Conservation (phyloP, 2,797 vertebrate species). For the Diplodus puntazzo region DNA sequence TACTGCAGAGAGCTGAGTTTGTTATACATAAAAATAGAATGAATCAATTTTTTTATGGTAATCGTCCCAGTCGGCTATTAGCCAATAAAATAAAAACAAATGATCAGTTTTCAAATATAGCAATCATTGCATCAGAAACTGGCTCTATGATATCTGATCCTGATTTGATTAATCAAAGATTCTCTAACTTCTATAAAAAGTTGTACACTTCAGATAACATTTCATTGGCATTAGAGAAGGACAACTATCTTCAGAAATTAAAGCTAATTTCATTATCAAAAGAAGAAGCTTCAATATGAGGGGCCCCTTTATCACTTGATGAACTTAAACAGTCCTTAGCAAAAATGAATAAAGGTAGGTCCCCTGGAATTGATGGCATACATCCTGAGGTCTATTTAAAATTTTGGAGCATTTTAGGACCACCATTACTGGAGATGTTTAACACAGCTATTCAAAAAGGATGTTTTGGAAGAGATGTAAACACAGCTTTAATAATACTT, state of each 20-base stretch:
- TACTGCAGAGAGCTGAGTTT: slow-evolving; percentile 1
- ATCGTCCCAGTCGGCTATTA: background rate
- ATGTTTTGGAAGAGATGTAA: slow-evolving; percentile 8
- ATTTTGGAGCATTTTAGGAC: background rate
- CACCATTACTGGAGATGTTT: background rate
- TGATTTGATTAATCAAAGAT: slow-evolving; percentile 9
- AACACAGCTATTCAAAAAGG: slow-evolving; percentile 1
- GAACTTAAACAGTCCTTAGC: slow-evolving; percentile 1
- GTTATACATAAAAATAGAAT: slow-evolving; percentile 3
- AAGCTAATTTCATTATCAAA: background rate
- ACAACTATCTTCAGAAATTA: background rate
- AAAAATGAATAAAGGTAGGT: slow-evolving; percentile 5
- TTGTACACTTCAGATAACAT: background rate
- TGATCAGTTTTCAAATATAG: slow-evolving; percentile 1
- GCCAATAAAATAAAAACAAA: slow-evolving; percentile 10
- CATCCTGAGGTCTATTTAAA: background rate
- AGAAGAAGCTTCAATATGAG: background rate
- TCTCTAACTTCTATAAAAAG: background rate
- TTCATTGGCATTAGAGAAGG: background rate
- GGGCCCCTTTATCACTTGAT: background rate
- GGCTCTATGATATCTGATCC: background rate
- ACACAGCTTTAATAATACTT: background rate
- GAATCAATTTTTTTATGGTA: background rate
- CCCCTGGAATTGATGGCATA: background rate
- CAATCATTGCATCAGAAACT: background rate